A percentile compares a stretch with the other conserved stretches of the same genome.
Conservation (phyloP, 2,888 invertebrate genomes). For the Neria commutata region DNA sequence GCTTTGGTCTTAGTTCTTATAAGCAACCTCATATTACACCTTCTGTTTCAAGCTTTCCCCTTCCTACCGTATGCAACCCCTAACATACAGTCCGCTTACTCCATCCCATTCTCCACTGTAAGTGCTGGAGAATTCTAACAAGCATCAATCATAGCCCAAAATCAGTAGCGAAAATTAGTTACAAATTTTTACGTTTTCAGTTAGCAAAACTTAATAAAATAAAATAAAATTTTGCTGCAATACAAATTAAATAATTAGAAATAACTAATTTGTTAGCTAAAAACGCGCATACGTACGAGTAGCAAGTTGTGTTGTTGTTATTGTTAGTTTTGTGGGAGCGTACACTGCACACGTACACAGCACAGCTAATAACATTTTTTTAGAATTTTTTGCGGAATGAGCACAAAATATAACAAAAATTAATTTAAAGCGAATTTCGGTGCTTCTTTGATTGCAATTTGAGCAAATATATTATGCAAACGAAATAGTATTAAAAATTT, state of each 20-base stretch:
- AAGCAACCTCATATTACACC: too few relatives aligned
- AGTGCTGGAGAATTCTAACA: too few relatives aligned
- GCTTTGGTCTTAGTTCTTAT: too few relatives aligned
- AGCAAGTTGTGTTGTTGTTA: slow-evolving; percentile 29
- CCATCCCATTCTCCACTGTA: too few relatives aligned
- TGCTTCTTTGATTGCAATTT: neutral
- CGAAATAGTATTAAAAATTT: slow-evolving; percentile 4
- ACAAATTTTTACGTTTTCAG: slow-evolving; percentile 21
- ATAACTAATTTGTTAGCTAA: neutral
- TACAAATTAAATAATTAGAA: slow-evolving; percentile 7
- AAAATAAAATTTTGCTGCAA: slow-evolving; percentile 13
- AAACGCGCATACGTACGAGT: slow-evolving; percentile 23
- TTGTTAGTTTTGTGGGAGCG: slow-evolving; percentile 17
- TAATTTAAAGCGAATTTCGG: slow-evolving; percentile 26
- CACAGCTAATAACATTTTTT: too few relatives aligned
- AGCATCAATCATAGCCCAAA: neutral
- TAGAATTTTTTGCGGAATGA: slow-evolving; percentile 35
- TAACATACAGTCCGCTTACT: neutral
- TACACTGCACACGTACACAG: too few relatives aligned
- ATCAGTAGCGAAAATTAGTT: slow-evolving; percentile 14
- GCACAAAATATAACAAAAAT: slow-evolving; percentile 52
- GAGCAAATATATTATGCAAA: slow-evolving; percentile 18
- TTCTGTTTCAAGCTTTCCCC: too few relatives aligned
- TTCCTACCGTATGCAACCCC: neutral
- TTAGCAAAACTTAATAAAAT: slow-evolving; percentile 12